phyloP scores from a whole-genome alignment of 2,113 vertebrate genomes.

The Chaetura pelagica region DNA sequence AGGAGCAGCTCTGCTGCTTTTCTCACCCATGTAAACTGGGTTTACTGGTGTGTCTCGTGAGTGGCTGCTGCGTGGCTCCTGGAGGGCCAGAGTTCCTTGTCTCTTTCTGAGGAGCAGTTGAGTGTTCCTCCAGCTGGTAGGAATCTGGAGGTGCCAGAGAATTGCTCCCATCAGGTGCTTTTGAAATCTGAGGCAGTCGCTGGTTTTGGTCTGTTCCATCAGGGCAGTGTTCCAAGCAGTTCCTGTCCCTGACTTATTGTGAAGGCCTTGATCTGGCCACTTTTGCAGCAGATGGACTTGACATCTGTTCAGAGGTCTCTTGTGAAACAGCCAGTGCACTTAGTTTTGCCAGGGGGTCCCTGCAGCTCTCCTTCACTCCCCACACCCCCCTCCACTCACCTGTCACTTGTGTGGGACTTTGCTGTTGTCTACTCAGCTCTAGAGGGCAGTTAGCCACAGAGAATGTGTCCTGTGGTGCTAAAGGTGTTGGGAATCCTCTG shows the following conservation, averaged over 20 bases:
- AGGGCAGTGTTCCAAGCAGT: fast-evolving
- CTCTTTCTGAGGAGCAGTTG: fast-evolving
- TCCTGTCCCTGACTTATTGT: background rate
- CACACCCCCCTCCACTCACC: background rate
- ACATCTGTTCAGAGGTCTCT: background rate
- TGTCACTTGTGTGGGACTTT: background rate
- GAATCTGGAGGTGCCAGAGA: background rate
- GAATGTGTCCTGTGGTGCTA: fast-evolving
- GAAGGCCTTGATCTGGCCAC: background rate
- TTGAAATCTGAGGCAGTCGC: background rate
- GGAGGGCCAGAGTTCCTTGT: fast-evolving
- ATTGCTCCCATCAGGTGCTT: fast-evolving
- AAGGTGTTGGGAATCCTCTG: background rate
- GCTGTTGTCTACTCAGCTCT: fast-evolving
- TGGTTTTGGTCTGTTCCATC: fast-evolving
- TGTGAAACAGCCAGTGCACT: background rate
- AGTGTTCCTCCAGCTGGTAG: fast-evolving
- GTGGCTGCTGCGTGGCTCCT: background rate
- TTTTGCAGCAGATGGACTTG: background rate
- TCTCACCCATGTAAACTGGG: background rate
- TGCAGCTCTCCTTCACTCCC: background rate
- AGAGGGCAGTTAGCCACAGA: background rate
- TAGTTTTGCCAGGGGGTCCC: background rate
- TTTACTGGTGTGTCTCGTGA: background rate
- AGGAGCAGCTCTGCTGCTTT: fast-evolving